A percentile compares a stretch with the other conserved stretches of the same genome.
Evolutionary conservation across 2,113 vertebrate genomes (phyloP).

Genomic region (Chloroceryle aenea): DNA sequence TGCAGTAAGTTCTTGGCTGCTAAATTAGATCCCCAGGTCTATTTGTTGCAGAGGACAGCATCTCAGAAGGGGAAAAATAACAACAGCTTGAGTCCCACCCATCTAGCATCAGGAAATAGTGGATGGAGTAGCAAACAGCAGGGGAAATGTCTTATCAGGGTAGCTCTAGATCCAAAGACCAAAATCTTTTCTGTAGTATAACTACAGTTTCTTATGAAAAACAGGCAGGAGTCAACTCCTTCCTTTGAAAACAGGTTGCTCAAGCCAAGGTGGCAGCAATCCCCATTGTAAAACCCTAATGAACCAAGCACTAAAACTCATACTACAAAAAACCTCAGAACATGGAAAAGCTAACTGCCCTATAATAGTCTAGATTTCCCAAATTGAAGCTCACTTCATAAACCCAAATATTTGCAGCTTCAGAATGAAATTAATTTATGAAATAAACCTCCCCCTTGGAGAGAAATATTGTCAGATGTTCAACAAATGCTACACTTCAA

Average conservation of each 20-base stretch:
- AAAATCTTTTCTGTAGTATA: not conserved
- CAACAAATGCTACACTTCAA: constrained; percentile 17
- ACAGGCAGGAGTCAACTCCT: not conserved
- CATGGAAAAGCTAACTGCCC: not conserved
- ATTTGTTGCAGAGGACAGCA: not conserved
- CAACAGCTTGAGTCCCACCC: not conserved
- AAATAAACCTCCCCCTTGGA: not conserved
- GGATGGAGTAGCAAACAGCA: not conserved
- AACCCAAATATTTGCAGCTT: not conserved
- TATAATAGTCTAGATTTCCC: not conserved
- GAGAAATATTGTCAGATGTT: not conserved
- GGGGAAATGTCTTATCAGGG: not conserved
- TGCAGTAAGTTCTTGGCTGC: not conserved
- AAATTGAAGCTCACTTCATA: not conserved
- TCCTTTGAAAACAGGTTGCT: not conserved
- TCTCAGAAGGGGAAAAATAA: not conserved
- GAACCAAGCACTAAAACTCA: not conserved
- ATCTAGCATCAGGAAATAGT: not conserved
- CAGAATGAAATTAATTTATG: not conserved
- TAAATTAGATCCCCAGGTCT: not conserved
- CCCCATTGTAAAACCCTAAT: not conserved
- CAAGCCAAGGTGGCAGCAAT: not conserved
- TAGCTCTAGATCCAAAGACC: not conserved
- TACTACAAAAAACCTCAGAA: not conserved
- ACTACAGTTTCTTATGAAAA: not conserved